These are phyloP conservation scores for Trichopria drosophilae DNA, from an alignment of 2,888 invertebrate species.

Conservation along the genomic window DNA sequence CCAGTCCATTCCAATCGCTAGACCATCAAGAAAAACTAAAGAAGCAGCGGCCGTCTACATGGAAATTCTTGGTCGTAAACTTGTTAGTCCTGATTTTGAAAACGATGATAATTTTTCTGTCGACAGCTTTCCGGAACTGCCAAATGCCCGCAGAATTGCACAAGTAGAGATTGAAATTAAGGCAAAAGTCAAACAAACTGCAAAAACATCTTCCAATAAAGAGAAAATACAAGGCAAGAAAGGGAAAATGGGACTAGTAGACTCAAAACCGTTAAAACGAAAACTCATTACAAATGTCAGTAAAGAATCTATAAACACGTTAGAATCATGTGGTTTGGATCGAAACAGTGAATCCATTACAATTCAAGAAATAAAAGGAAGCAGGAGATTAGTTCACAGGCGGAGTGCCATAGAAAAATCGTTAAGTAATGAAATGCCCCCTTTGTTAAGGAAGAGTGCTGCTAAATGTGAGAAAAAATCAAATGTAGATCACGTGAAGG, in stretches of 20 bases:
- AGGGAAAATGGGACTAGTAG: background rate
- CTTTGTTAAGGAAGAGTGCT: too few species aligned
- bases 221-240: background rate
- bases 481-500: too few species aligned
- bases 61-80: conserved; percentile 72
- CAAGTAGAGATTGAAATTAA: conserved; percentile 66
- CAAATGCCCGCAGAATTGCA: conserved; percentile 66
- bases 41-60: conserved; percentile 75
- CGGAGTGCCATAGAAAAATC: too few species aligned
- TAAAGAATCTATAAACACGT: background rate
- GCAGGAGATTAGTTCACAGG: too few species aligned
- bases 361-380: background rate
- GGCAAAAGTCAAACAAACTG: conserved; percentile 54
- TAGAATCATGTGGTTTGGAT: too few species aligned
- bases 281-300: background rate
- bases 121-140: conserved; percentile 70
- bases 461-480: too few species aligned
- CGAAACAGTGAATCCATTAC: too few species aligned
- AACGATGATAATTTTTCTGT: conserved; percentile 68
- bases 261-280: background rate
- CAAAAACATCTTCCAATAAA: conserved; percentile 15
- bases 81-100: conserved; percentile 66
- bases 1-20: conserved; percentile 35
- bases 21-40: conserved; percentile 73
- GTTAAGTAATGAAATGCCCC: too few species aligned